A percentile compares a stretch with the other conserved stretches of the same genome.
Conservation (phyloP, 2,113 vertebrate species). For the Dendrocopos noguchii region DNA sequence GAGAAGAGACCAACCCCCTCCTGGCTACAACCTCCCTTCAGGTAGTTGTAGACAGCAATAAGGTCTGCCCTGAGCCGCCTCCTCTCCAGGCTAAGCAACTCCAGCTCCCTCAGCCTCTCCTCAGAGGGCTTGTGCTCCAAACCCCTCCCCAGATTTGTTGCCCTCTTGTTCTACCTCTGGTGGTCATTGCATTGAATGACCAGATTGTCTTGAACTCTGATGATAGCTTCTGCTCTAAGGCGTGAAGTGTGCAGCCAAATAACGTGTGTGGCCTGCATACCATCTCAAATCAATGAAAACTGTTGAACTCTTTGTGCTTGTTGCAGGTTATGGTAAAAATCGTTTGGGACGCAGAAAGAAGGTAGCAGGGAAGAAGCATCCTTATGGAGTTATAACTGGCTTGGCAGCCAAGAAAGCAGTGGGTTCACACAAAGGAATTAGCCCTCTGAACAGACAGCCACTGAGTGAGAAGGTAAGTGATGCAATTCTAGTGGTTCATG, state of each 20-base stretch:
- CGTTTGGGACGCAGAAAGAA: constrained; percentile 76
- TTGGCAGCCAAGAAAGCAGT: constrained; percentile 86
- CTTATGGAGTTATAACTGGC: constrained; percentile 89
- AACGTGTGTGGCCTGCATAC: not conserved
- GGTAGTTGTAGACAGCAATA: no score
- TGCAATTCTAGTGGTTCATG: not conserved
- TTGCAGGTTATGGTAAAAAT: constrained; percentile 78
- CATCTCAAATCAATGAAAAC: not conserved
- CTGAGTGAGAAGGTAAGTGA: constrained; percentile 81
- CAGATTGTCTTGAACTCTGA: not conserved
- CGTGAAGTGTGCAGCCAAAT: not conserved
- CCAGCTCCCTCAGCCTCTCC: no score
- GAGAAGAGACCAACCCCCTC: no score
- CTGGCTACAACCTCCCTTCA: no score
- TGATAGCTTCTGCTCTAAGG: not conserved
- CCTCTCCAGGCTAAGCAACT: no score
- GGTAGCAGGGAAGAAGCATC: constrained; percentile 77
- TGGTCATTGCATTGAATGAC: not conserved
- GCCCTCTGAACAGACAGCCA: constrained; percentile 85
- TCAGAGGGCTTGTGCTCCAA: no score
- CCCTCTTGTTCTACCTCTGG: no score
- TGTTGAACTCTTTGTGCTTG: not conserved
- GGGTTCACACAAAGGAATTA: constrained; percentile 81
- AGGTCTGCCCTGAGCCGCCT: no score
- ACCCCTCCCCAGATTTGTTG: no score